Evolutionary conservation across 2,888 invertebrate genomes (phyloP).

Genomic region (Drosophila nr. medialis): DNA sequence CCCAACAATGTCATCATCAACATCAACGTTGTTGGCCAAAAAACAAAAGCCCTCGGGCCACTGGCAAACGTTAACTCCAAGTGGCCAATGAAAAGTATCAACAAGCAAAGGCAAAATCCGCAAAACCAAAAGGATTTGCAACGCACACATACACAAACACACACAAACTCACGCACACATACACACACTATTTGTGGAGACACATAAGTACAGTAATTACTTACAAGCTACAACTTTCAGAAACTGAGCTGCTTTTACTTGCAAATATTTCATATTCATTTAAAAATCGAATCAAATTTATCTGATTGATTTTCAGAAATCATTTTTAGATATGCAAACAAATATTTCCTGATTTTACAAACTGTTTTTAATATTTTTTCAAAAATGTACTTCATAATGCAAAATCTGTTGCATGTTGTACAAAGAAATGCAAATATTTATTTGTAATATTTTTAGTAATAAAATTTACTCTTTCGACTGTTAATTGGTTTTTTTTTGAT

Average conservation of each 20-base stretch:
- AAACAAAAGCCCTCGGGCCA: constrained; percentile 37
- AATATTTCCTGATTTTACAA: background rate
- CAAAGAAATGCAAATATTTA: background rate
- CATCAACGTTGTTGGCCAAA: constrained; percentile 47
- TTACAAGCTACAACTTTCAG: background rate
- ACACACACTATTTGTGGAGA: constrained; percentile 30
- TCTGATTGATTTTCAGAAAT: background rate
- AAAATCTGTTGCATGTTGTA: background rate
- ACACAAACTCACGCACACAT: constrained; percentile 23
- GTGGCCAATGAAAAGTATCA: constrained; percentile 66
- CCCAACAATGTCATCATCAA: constrained; percentile 38
- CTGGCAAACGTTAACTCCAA: constrained; percentile 32
- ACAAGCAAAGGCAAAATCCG: constrained; percentile 55
- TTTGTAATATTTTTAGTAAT: too few relatives aligned
- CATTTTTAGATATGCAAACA: background rate
- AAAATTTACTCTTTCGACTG: too few relatives aligned
- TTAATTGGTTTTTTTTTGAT: too few relatives aligned
- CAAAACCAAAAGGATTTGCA: constrained; percentile 57
- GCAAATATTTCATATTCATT: background rate
- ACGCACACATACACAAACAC: constrained; percentile 35
- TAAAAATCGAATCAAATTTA: background rate
- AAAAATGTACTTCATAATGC: background rate
- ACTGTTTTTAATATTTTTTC: background rate
- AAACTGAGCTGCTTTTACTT: background rate
- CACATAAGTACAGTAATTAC: background rate